A percentile compares a stretch with the other conserved stretches of the same genome.
Evolutionary conservation across 2,113 vertebrate genomes (phyloP).

Genomic region (Myodes glareolus): DNA sequence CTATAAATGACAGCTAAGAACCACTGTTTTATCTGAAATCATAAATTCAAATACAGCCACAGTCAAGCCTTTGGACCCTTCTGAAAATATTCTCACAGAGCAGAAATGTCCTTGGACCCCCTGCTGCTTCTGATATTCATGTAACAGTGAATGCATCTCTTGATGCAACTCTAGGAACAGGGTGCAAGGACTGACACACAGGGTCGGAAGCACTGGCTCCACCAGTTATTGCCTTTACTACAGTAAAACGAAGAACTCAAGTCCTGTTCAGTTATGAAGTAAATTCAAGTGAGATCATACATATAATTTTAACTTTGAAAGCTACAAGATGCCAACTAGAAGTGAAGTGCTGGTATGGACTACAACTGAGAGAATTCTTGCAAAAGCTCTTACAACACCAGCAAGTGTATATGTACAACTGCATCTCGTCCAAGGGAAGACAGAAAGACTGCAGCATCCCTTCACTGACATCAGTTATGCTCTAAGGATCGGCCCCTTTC

Average conservation of each 20-base stretch:
- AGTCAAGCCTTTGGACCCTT: neutral
- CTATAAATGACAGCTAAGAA: slow-evolving; percentile 13
- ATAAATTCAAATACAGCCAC: neutral
- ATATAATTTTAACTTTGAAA: neutral
- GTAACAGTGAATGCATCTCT: neutral
- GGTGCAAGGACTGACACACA: accelerated
- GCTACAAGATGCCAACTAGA: neutral
- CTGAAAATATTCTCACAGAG: neutral
- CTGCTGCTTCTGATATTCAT: neutral
- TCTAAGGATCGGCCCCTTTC: neutral
- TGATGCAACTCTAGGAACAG: no score
- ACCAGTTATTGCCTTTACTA: neutral
- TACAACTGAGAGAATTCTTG: neutral
- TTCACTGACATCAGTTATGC: neutral
- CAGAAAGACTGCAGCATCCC: no score
- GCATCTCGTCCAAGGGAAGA: neutral
- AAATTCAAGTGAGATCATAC: neutral
- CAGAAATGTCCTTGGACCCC: neutral
- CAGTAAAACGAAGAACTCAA: neutral
- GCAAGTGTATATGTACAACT: no score
- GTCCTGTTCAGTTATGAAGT: neutral
- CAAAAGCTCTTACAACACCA: accelerated
- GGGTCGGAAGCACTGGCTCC: neutral
- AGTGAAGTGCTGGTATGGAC: accelerated
- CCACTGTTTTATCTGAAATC: neutral